Conservation (phyloP, 2,797 vertebrate species). For the Helarctos malayanus region DNA sequence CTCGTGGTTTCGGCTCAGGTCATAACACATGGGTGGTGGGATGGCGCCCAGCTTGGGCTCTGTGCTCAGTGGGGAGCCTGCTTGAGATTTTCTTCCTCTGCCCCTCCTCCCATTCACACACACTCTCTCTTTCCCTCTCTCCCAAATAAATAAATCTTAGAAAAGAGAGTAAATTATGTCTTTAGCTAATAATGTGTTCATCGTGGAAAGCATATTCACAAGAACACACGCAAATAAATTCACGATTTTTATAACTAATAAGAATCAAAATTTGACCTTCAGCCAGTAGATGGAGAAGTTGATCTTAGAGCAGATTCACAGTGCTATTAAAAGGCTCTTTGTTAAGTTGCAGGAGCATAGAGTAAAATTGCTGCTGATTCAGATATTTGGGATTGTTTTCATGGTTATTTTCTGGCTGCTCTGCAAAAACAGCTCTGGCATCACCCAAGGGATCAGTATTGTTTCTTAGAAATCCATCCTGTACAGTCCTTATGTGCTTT, state of each 20-base stretch:
- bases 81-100: not conserved
- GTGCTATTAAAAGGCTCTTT: slow-evolving; percentile 58
- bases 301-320: slow-evolving; percentile 47
- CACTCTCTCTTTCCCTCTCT: not conserved
- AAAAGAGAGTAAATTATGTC: not conserved
- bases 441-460: slow-evolving; percentile 57
- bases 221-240: not conserved
- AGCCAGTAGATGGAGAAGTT: slow-evolving; percentile 63
- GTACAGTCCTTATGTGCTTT: not conserved
- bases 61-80: not conserved
- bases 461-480: not conserved
- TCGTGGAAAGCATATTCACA: not conserved
- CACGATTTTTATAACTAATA: slow-evolving; percentile 54
- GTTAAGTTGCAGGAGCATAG: slow-evolving; percentile 14
- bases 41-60: too few relatives aligned
- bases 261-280: slow-evolving; percentile 62
- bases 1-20: not conserved
- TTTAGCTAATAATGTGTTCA: not conserved
- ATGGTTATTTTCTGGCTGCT: slow-evolving; percentile 73
- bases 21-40: not conserved
- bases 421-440: slow-evolving; percentile 65
- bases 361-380: slow-evolving; percentile 73
- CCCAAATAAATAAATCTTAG: not conserved
- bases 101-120: not conserved
- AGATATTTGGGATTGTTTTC: slow-evolving; percentile 59